These are phyloP conservation scores for Platysternon megacephalum DNA, from an alignment of 2,113 vertebrate genomes.

Conservation along the genomic window DNA sequence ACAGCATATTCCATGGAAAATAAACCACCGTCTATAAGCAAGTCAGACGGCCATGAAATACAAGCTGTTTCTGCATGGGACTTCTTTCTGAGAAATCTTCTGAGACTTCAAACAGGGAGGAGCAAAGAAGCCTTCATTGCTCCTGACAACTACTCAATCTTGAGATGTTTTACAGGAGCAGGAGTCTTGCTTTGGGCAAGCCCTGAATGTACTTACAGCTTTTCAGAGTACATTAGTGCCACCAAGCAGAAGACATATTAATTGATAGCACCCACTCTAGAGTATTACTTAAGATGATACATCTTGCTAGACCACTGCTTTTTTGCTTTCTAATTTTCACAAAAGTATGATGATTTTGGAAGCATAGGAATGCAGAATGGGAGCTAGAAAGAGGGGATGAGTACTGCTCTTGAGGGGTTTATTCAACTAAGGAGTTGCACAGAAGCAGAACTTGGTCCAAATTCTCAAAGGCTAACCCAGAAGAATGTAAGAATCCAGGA, in stretches of 20 bases:
- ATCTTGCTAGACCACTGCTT: rapidly evolving
- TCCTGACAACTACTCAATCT: rapidly evolving
- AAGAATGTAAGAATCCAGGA: background rate
- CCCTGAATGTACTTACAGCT: background rate
- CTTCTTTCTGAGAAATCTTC: background rate
- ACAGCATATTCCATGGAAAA: background rate
- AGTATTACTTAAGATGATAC: background rate
- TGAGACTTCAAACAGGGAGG: background rate
- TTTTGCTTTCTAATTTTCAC: background rate
- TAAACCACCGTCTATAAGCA: background rate
- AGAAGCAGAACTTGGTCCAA: background rate
- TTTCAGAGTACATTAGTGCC: background rate
- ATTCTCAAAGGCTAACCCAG: background rate
- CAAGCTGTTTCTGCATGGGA: background rate
- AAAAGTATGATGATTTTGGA: rapidly evolving
- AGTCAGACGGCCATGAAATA: background rate
- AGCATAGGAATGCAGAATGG: background rate
- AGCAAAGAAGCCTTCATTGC: background rate
- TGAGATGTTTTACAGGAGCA: background rate
- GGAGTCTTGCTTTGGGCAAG: background rate
- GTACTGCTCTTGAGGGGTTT: background rate
- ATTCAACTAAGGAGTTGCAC: background rate
- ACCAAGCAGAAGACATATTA: background rate
- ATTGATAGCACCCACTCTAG: background rate
- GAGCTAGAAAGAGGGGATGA: background rate